Conservation (phyloP, 2,113 vertebrate species). For the Oostethus manadensis region DNA sequence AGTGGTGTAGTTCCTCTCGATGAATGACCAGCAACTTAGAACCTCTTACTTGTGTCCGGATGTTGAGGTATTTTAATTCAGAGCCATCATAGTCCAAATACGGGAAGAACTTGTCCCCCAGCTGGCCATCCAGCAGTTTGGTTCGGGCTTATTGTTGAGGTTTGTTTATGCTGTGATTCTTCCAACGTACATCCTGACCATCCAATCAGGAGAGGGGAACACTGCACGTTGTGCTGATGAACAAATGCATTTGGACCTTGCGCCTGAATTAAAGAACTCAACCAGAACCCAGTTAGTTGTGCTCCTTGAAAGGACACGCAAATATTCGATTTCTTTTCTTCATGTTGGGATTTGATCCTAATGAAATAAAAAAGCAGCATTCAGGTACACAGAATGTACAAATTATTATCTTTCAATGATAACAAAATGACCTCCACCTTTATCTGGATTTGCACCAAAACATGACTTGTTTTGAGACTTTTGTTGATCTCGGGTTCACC, state of each 20-base stretch:
- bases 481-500: too few relatives aligned
- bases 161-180: conserved; percentile 34
- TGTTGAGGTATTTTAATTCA: background rate
- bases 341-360: too few relatives aligned
- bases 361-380: too few relatives aligned
- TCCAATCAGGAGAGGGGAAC: conserved; percentile 69
- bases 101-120: conserved; percentile 6
- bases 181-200: conserved; percentile 66
- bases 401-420: background rate
- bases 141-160: conserved; percentile 3
- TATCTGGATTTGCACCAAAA: background rate
- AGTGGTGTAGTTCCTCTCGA: too few relatives aligned
- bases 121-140: conserved; percentile 55
- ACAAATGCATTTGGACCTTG: conserved; percentile 10
- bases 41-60: background rate
- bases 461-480: background rate
- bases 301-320: background rate
- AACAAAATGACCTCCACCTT: background rate
- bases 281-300: background rate
- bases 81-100: background rate
- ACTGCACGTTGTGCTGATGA: background rate
- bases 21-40: too few relatives aligned
- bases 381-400: background rate
- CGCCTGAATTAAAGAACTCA: conserved; percentile 23
- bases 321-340: too few relatives aligned